phyloP scores from a whole-genome alignment of 2,113 vertebrate species.

The Polyodon spathula region DNA sequence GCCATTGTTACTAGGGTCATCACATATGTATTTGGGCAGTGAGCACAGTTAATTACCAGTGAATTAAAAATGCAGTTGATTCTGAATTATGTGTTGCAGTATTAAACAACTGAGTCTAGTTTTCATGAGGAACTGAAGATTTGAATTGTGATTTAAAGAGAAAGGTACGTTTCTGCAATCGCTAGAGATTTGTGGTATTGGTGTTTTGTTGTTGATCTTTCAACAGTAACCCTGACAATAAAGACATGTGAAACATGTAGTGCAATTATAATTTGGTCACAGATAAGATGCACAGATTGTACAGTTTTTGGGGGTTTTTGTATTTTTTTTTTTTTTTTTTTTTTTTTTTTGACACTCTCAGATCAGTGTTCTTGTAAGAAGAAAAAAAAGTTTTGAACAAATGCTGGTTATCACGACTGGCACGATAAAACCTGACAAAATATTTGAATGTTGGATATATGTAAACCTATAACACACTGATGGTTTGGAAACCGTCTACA shows the following conservation, averaged over 20 bases:
- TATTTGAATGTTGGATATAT: conserved; percentile 65
- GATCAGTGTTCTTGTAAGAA: conserved; percentile 42
- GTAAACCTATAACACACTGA: conserved; percentile 51
- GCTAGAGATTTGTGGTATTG: conserved; percentile 27
- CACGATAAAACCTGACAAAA: too few species aligned
- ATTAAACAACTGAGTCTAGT: too few species aligned
- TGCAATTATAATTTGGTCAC: conserved; percentile 56
- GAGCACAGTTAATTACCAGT: too few species aligned
- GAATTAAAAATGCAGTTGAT: too few species aligned
- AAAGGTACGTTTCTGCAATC: conserved; percentile 33
- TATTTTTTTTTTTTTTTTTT: too few species aligned
- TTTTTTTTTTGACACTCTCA: too few species aligned
- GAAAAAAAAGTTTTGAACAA: conserved; percentile 52
- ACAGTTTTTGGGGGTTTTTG: too few species aligned
- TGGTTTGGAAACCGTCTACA: too few species aligned
- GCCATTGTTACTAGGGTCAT: too few species aligned
- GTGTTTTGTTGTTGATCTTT: conserved; percentile 30
- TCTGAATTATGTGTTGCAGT: too few species aligned
- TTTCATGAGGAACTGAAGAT: conserved; percentile 56
- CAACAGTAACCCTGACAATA: conserved; percentile 25
- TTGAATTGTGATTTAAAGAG: conserved; percentile 26
- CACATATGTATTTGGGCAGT: too few species aligned
- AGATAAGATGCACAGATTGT: conserved; percentile 38
- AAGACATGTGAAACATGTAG: too few species aligned
- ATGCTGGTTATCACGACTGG: conserved; percentile 58